Evolutionary conservation across 2,888 invertebrate species (phyloP).

Genomic region (Tuta absoluta): DNA sequence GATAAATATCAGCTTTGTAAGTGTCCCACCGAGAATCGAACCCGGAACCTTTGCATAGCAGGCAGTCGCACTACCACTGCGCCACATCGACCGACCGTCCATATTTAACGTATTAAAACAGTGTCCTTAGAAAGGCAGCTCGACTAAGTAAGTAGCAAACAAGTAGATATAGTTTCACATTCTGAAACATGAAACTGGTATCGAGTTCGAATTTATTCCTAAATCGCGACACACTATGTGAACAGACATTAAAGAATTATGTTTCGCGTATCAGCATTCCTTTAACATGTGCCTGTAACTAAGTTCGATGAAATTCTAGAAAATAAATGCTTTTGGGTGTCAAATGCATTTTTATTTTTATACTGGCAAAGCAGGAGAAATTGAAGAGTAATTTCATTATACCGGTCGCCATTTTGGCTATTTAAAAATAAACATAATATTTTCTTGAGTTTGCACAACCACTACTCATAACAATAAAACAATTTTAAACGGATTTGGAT

Average conservation of each 20-base stretch:
- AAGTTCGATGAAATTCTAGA: not conserved
- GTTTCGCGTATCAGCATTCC: conserved; percentile 5
- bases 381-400: not conserved
- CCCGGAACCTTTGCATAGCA: too few species aligned
- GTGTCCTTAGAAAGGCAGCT: conserved; percentile 7
- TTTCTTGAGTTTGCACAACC: too few species aligned
- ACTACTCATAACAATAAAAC: too few species aligned
- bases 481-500: too few species aligned
- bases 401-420: too few species aligned
- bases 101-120: too few species aligned
- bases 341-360: too few species aligned
- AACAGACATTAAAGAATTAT: not conserved
- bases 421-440: too few species aligned
- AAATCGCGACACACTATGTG: not conserved
- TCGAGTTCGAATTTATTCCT: not conserved
- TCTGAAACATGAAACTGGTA: conserved; percentile 1
- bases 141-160: not conserved
- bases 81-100: too few species aligned
- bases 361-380: not conserved
- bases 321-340: not conserved
- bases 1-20: too few species aligned
- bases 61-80: too few species aligned
- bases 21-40: too few species aligned
- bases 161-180: conserved; percentile 4
- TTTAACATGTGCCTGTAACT: not conserved